Evolutionary conservation across 2,797 vertebrate genomes (phyloP), one percentile per base, ranked within the genome.

Genomic region (Dryobates pubescens): DNA sequence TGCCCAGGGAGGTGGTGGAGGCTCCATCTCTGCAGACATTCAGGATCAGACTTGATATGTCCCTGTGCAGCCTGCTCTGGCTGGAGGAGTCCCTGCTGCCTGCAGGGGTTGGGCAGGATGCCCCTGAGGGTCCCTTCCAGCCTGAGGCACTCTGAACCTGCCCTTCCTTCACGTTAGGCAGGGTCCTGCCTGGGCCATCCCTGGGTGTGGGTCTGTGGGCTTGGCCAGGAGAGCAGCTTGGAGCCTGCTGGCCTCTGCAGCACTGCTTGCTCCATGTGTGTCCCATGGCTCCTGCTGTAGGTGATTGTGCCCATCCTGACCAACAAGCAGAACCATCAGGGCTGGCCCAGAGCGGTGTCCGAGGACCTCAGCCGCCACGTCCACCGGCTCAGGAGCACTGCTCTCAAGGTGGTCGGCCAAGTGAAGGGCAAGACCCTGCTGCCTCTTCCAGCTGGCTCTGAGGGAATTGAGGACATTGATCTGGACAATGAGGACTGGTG

Each of bases 341-440:
- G 96, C 17, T 99, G 98, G 99, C 98, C 99, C 1, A 97, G 97
- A 7, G 98, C 98, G 18, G 97, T 99, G 36, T 98, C 98, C 36
- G 97, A 98, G 59, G 99, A 99, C 79, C 43, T 99, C 58, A 89
- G 93, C 59, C 97, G 15, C 27, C 98, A 99, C 0, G 94, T 98
- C 65, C 97, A 98, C 90, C 94, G 64, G 53, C 97, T 99, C 38
- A 98, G 97, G 72, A 98, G 97, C 51, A 96, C 96, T 15, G 96
- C 99, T 83, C 97, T 97, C 72, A 98, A 97, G 57, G 95, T 99
- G 68, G 90, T 98, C 5, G 98, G 98, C 34, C 98, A 98, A 92
- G 97, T 98, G 38, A 97, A 98, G 86, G 99, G 99, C 62, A 98
- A 98, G 95, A 99, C 99, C 3, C 94, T 99, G 82, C 97, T 99